Conservation (phyloP, 2,113 vertebrate genomes). For the Channa maculata region DNA sequence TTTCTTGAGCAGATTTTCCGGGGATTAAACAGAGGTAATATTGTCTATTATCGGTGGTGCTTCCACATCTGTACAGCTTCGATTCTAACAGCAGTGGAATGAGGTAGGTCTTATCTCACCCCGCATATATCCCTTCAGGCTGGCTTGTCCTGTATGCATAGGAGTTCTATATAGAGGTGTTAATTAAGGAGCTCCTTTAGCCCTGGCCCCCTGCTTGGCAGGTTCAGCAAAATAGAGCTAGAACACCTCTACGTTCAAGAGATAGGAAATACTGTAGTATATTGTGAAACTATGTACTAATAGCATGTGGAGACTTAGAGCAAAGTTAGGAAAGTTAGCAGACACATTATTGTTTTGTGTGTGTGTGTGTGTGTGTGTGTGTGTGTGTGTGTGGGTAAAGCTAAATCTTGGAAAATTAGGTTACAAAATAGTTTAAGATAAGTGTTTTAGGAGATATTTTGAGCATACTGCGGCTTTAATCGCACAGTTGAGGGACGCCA, state of each 20-base stretch:
- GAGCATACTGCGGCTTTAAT: neutral
- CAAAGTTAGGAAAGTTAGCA: neutral
- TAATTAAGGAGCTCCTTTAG: constrained; percentile 66
- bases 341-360: neutral
- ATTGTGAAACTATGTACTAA: neutral
- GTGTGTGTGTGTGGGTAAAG: neutral
- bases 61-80: constrained; percentile 67
- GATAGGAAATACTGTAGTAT: neutral
- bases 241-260: constrained; percentile 18
- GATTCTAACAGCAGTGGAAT: constrained; percentile 57
- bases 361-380: neutral
- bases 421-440: neutral
- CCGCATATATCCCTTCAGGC: constrained; percentile 68
- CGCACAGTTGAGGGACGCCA: neutral
- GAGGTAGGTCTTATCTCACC: constrained; percentile 71
- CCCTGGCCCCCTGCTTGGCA: constrained; percentile 37
- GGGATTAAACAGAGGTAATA: constrained; percentile 76
- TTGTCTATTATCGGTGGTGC: constrained; percentile 65
- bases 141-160: constrained; percentile 35
- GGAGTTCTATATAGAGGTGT: constrained; percentile 56
- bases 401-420: neutral
- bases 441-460: too few relatives aligned
- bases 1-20: constrained; percentile 72
- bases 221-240: constrained; percentile 37
- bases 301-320: neutral